phyloP scores from a whole-genome alignment of 2,797 vertebrate genomes.

The Alfaro cultratus region DNA sequence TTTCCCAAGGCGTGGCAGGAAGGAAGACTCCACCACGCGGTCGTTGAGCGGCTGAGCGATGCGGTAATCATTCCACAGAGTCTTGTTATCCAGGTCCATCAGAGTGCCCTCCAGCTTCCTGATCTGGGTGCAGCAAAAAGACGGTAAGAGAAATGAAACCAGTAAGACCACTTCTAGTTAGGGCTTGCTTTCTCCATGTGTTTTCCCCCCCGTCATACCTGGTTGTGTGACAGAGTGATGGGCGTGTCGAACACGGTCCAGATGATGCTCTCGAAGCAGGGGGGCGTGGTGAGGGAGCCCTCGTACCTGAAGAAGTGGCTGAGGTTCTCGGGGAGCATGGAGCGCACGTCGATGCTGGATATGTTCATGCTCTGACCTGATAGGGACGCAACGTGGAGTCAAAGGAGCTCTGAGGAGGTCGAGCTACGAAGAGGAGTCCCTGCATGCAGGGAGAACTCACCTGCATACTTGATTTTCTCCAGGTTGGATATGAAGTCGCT shows the following conservation, averaged over 20 bases:
- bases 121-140: constrained; percentile 75
- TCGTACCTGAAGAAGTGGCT: constrained; percentile 87
- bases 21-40: constrained; percentile 87
- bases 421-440: neutral
- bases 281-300: constrained; percentile 93
- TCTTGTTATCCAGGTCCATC: constrained; percentile 85
- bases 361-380: constrained; percentile 86
- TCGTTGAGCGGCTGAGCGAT: constrained; percentile 84
- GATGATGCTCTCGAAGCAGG: constrained; percentile 90
- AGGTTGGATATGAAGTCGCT: constrained; percentile 87
- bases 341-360: constrained; percentile 73
- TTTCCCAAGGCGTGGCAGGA: constrained; percentile 68
- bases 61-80: constrained; percentile 88
- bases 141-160: neutral
- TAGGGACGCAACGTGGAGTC: neutral
- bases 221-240: constrained; percentile 84
- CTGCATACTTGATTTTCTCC: constrained; percentile 84
- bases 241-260: constrained; percentile 90
- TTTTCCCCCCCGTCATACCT: constrained; percentile 78
- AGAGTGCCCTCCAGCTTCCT: constrained; percentile 86
- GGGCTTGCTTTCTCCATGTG: neutral
- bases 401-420: neutral
- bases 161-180: neutral
- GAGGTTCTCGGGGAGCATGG: constrained; percentile 88
- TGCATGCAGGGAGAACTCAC: constrained; percentile 67